Conservation (phyloP, 2,113 vertebrate species). For the Herpetotheres cachinnans region DNA sequence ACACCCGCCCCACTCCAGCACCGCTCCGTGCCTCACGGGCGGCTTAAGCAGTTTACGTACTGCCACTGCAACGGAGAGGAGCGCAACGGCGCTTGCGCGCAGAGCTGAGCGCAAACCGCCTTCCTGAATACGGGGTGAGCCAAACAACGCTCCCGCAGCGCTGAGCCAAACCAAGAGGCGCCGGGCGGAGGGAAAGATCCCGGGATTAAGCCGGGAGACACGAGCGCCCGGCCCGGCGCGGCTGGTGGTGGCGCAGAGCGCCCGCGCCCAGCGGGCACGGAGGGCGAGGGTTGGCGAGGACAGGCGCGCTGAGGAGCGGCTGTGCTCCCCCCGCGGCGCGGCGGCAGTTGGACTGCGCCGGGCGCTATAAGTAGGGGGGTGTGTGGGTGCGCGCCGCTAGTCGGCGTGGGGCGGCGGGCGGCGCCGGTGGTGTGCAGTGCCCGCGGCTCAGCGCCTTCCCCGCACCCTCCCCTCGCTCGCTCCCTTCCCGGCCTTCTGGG, state of each 20-base stretch:
- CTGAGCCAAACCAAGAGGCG: constrained; percentile 2
- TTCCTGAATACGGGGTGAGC: background rate
- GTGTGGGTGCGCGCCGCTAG: rapidly evolving
- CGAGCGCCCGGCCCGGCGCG: rapidly evolving
- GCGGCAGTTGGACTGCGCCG: constrained; percentile 10
- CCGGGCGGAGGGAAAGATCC: background rate
- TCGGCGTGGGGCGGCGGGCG: background rate
- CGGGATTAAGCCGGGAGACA: background rate
- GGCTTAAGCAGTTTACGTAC: background rate
- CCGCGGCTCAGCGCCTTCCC: rapidly evolving
- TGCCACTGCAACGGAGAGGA: no score
- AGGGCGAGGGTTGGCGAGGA: background rate
- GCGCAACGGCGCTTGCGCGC: rapidly evolving
- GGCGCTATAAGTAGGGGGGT: background rate
- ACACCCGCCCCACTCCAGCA: rapidly evolving
- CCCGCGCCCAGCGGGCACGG: rapidly evolving
- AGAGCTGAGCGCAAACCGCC: background rate
- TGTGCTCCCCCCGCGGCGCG: background rate
- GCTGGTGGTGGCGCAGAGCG: rapidly evolving
- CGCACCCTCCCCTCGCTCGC: rapidly evolving
- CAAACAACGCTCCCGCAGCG: background rate
- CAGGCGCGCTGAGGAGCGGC: background rate
- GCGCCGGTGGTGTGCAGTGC: rapidly evolving
- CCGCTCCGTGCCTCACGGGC: background rate
- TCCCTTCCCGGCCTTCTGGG: background rate